Evolutionary conservation across 1,140 invertebrate genomes (phyloP), one percentile per base, ranked within the genome.

Genomic region (Probaryconus sp.): DNA sequence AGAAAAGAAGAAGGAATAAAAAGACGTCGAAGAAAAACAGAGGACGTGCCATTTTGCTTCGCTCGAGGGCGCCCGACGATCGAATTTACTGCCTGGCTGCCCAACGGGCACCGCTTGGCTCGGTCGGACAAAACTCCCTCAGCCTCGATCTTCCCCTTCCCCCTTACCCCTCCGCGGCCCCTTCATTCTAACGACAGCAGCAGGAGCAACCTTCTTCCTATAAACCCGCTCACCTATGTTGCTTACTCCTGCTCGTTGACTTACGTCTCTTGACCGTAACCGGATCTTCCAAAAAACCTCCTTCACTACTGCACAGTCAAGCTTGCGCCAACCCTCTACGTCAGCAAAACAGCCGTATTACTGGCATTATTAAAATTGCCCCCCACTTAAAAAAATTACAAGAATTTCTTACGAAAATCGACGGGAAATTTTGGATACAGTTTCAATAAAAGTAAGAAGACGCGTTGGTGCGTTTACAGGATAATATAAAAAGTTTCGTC

Each of bases 81-180:
- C 79, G 79, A 80, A 83, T 81, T 80, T 79, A 79, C 79, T 75
- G 78, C 76, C 78, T 79, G 71, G 75, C 75, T 78, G 76, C 75
- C 75, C 78, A 74, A 76, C 70, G 76, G 72, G 76, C 73, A 77
- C 61, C 76, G 68, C 75, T 74, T 73, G 63, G 60, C 70, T 76
- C 56, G 70, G 69, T 74, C 48, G 70, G 68, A 82, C 77, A 75
- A 78, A 79, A 77, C 77, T 79, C 76, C 78, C 71, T 73, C 67
- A 64, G 58, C 56, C 67, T 71, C 69, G 45, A 51, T 33, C 40
- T n/a, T 47, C 51, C 43, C 20, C 42, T 35, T 18, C 40, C 47
- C 47, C 24, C n/a, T 47, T 43, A 42, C 61, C 38, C 43, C 26
- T 28, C 58, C n/a, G 40, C 37, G 40, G 56, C 38, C 43, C 26